A percentile compares a stretch with the other conserved stretches of the same genome.
Conservation (phyloP, 2,797 vertebrate genomes). For the Eutrigla gurnardus region DNA sequence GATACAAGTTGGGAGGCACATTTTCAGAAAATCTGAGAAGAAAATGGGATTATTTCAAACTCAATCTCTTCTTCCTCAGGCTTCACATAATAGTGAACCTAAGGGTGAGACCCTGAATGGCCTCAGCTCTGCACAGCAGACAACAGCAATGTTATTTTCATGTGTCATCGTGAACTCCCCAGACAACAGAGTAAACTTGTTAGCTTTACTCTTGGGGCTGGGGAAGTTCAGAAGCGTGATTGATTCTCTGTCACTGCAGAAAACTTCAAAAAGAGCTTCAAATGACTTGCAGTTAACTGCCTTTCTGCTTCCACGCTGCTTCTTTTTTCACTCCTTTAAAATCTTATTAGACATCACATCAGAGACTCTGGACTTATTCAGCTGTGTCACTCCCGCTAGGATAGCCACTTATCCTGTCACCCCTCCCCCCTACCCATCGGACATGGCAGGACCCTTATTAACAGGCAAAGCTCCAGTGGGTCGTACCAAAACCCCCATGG, state of each 20-base stretch:
- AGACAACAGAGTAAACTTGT: constrained; percentile 42
- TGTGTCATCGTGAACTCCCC: constrained; percentile 45
- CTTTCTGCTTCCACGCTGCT: constrained; percentile 42
- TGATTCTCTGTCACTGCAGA: constrained; percentile 63
- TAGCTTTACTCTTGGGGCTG: constrained; percentile 27
- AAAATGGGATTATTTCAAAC: background rate
- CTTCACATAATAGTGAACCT: background rate
- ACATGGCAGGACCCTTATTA: constrained; percentile 82
- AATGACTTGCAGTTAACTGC: constrained; percentile 64
- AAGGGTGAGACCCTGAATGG: constrained; percentile 4
- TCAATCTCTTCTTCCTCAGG: background rate
- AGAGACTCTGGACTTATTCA: constrained; percentile 71
- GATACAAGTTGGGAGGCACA: background rate
- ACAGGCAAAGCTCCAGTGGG: constrained; percentile 81
- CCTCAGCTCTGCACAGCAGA: constrained; percentile 18
- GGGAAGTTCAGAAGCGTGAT: constrained; percentile 53
- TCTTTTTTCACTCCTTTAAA: constrained; percentile 68
- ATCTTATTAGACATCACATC: constrained; percentile 79
- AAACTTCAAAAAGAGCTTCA: constrained; percentile 65
- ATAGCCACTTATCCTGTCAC: constrained; percentile 79
- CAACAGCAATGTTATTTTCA: constrained; percentile 31
- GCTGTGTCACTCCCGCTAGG: constrained; percentile 75
- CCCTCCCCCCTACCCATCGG: constrained; percentile 59
- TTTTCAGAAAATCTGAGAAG: background rate
- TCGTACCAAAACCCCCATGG: constrained; percentile 75